phyloP scores from a whole-genome alignment of 2,113 vertebrate genomes.

The Eublepharis macularius region DNA sequence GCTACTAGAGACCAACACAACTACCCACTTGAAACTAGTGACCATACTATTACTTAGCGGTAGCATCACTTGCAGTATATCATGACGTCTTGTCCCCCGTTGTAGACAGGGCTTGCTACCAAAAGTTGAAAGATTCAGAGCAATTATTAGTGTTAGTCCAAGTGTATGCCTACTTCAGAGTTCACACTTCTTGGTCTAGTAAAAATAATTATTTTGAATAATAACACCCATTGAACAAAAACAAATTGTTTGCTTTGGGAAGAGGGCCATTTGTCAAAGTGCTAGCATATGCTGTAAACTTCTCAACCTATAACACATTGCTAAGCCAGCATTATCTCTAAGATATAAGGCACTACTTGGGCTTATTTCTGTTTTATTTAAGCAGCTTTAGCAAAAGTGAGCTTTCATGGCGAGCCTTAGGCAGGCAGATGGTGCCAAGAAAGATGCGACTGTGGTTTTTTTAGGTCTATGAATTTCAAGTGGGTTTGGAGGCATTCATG shows the following conservation, averaged over 20 bases:
- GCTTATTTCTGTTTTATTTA: not conserved
- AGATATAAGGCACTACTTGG: too few species aligned
- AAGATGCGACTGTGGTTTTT: not conserved
- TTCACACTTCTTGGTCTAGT: too few species aligned
- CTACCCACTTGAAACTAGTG: not conserved
- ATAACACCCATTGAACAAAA: not conserved
- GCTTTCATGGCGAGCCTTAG: not conserved
- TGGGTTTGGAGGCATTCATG: not conserved
- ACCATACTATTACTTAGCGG: too few species aligned
- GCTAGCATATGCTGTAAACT: not conserved
- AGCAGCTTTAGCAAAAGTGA: not conserved
- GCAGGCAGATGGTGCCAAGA: not conserved
- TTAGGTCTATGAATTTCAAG: too few species aligned
- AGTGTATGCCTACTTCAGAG: too few species aligned
- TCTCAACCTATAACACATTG: not conserved
- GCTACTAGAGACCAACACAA: too few species aligned
- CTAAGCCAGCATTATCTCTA: not conserved
- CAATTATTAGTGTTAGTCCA: too few species aligned
- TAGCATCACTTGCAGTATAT: not conserved
- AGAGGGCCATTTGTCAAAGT: not conserved
- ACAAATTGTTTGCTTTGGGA: not conserved
- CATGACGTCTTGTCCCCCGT: not conserved
- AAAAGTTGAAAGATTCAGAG: not conserved
- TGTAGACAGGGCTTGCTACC: not conserved
- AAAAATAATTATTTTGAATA: not conserved